These are phyloP conservation scores for Bungarus multicinctus DNA, from an alignment of 2,113 vertebrate species.

Conservation along the genomic window DNA sequence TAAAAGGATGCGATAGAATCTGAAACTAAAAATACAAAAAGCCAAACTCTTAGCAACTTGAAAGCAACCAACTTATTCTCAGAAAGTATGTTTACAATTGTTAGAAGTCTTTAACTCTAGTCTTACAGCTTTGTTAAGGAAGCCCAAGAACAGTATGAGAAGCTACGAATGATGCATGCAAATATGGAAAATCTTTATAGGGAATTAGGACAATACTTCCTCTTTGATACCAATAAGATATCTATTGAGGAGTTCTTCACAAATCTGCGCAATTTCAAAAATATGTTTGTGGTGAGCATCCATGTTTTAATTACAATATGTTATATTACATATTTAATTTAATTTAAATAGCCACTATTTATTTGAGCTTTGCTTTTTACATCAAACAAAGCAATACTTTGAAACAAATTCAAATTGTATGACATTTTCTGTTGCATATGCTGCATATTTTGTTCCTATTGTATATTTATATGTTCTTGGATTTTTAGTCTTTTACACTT, in stretches of 20 bases:
- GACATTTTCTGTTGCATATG: neutral
- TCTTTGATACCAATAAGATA: conserved; percentile 80
- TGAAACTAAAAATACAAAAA: neutral
- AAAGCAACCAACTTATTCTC: neutral
- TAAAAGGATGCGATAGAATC: neutral
- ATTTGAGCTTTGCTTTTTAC: neutral
- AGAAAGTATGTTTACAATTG: neutral
- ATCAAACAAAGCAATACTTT: neutral
- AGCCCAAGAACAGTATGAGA: conserved; percentile 77
- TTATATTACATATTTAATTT: neutral
- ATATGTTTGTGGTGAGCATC: conserved; percentile 81
- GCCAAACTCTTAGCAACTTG: neutral
- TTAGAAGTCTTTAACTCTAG: conserved; percentile 69
- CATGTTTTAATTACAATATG: neutral
- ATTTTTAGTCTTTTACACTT: neutral
- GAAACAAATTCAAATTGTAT: neutral
- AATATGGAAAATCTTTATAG: conserved; percentile 81
- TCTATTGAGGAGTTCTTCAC: conserved; percentile 80
- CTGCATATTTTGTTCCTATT: neutral
- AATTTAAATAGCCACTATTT: neutral
- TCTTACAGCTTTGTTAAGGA: conserved; percentile 75
- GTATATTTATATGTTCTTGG: neutral
- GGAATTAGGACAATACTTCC: conserved; percentile 76
- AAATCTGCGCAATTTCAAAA: conserved; percentile 83
- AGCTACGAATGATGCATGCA: conserved; percentile 78